phyloP scores from a whole-genome alignment of 2,888 invertebrate genomes.

The Hemicrepidius hirtus region DNA sequence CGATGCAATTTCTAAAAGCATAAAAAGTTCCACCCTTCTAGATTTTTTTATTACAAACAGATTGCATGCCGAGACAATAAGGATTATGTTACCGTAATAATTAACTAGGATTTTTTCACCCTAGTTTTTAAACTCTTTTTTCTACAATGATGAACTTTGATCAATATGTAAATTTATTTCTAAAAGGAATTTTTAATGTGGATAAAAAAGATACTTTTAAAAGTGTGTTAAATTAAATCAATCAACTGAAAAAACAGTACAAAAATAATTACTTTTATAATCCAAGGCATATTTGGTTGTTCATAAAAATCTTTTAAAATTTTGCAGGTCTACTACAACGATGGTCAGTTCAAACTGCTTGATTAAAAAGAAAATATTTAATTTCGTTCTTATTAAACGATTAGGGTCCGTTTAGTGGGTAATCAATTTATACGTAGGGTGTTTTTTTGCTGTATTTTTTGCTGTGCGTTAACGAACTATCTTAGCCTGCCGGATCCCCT shows the following conservation, averaged over 20 bases:
- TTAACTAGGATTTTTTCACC: not conserved
- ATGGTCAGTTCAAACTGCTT: slow-evolving; percentile 50
- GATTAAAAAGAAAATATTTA: slow-evolving; percentile 57
- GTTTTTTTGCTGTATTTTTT: slow-evolving; percentile 35
- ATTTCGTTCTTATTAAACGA: slow-evolving; percentile 55
- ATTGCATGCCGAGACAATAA: slow-evolving; percentile 17
- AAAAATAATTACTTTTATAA: not conserved
- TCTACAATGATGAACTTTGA: not conserved
- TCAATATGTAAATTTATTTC: not conserved
- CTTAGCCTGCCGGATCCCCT: not conserved
- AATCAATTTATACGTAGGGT: slow-evolving; percentile 47
- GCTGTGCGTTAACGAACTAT: not conserved
- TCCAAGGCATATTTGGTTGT: not conserved
- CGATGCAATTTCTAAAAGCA: slow-evolving; percentile 5
- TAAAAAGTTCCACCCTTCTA: slow-evolving; percentile 29
- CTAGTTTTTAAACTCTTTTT: not conserved
- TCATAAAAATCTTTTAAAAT: not conserved
- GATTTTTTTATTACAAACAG: slow-evolving; percentile 23
- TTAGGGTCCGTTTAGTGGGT: slow-evolving; percentile 47
- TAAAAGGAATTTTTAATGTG: too few species aligned
- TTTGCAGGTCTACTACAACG: slow-evolving; percentile 29
- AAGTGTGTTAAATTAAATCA: not conserved
- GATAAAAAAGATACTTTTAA: not conserved
- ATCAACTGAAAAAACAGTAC: not conserved
- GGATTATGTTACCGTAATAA: slow-evolving; percentile 3